phyloP scores from a whole-genome alignment of 1,140 invertebrate species.

The Latrodectus geometricus region DNA sequence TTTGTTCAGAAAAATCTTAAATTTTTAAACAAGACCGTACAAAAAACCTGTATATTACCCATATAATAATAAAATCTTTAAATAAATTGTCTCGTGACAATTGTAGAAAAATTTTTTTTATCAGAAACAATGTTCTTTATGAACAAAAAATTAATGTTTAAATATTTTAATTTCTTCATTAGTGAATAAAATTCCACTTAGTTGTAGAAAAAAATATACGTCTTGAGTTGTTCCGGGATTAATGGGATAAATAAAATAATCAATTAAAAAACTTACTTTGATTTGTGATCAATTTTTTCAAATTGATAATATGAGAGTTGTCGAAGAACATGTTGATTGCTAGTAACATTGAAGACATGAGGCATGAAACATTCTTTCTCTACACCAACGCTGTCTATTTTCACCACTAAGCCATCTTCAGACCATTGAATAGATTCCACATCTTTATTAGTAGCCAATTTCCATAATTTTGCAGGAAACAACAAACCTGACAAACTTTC shows the following conservation, averaged over 20 bases:
- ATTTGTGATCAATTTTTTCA: constrained; percentile 21
- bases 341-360: constrained; percentile 23
- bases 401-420: not conserved
- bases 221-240: too few relatives aligned
- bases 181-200: too few relatives aligned
- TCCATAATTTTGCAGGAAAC: constrained; percentile 18
- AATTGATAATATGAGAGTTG: constrained; percentile 38
- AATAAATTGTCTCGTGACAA: too few relatives aligned
- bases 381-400: not conserved
- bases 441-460: constrained; percentile 5
- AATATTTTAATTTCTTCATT: too few relatives aligned
- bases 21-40: too few relatives aligned
- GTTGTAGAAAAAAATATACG: too few relatives aligned
- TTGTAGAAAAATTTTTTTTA: too few relatives aligned
- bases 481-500: not conserved
- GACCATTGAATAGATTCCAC: constrained; percentile 15
- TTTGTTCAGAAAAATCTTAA: too few relatives aligned
- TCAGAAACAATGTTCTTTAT: too few relatives aligned
- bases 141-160: too few relatives aligned
- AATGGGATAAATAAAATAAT: not conserved
- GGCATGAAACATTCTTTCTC: constrained; percentile 19
- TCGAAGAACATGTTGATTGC: constrained; percentile 28
- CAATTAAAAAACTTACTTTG: constrained; percentile 7
- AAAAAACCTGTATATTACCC: too few relatives aligned
- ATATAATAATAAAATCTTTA: too few relatives aligned